A percentile compares a stretch with the other conserved stretches of the same genome.
Conservation (phyloP, 2,888 invertebrate species). For the Taenaris catops region DNA sequence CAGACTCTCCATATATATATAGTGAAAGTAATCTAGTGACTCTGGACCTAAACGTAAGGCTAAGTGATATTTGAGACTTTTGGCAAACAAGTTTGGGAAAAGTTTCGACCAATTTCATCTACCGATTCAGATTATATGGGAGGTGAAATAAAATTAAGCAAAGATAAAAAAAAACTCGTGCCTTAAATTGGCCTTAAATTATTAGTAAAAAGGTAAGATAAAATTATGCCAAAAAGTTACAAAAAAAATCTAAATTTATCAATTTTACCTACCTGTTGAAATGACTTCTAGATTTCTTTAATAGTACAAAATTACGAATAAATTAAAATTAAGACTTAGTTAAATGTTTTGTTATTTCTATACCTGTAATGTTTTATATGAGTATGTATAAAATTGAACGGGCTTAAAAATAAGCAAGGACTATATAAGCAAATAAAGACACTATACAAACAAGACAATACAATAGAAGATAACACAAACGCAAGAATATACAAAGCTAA, state of each 20-base stretch:
- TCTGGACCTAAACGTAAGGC: conserved; percentile 69
- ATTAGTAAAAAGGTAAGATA: conserved; percentile 73
- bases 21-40: conserved; percentile 74
- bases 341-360: conserved; percentile 71
- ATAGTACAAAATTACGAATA: conserved; percentile 77
- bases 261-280: conserved; percentile 75
- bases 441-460: conserved; percentile 58
- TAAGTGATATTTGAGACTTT: conserved; percentile 73
- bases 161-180: conserved; percentile 62
- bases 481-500: conserved; percentile 21
- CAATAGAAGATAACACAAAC: conserved; percentile 27
- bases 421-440: conserved; percentile 47
- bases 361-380: conserved; percentile 74
- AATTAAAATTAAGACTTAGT: conserved; percentile 76
- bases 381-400: conserved; percentile 60
- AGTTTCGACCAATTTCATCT: conserved; percentile 73
- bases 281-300: conserved; percentile 74
- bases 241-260: conserved; percentile 67
- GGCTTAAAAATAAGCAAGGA: conserved; percentile 57
- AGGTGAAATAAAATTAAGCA: conserved; percentile 57
- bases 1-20: conserved; percentile 75
- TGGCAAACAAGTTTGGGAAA: conserved; percentile 64
- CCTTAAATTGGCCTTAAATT: conserved; percentile 81
- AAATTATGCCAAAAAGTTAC: conserved; percentile 57
- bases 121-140: conserved; percentile 60